Evolutionary conservation across 2,113 vertebrate genomes (phyloP).

Genomic region (Neofelis nebulosa): DNA sequence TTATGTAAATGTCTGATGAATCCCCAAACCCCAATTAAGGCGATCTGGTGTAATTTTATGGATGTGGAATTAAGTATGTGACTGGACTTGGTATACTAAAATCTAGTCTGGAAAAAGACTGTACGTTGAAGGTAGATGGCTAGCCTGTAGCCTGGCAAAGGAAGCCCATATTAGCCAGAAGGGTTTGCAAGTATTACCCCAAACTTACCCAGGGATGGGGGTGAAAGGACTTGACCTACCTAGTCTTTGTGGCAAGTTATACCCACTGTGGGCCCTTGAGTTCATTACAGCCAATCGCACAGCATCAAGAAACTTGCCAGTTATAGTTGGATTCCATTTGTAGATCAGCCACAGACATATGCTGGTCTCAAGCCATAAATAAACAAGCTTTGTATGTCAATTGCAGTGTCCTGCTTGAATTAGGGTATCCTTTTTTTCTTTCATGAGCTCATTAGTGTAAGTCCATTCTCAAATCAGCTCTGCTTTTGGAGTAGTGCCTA

Average conservation of each 20-base stretch:
- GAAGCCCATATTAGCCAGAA: neutral
- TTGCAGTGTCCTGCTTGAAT: neutral
- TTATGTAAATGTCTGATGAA: neutral
- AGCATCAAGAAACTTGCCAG: neutral
- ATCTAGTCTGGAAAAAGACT: neutral
- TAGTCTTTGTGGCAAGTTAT: neutral
- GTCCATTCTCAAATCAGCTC: neutral
- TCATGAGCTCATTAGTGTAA: neutral
- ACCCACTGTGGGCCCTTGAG: neutral
- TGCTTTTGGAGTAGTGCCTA: neutral
- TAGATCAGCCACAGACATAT: neutral
- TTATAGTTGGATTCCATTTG: neutral
- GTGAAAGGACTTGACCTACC: neutral
- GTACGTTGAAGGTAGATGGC: neutral
- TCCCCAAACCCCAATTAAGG: neutral
- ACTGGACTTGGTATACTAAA: neutral
- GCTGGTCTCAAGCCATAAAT: neutral
- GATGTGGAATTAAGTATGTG: neutral
- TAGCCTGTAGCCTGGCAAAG: neutral
- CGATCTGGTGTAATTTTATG: neutral
- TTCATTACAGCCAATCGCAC: neutral
- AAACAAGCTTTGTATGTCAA: neutral
- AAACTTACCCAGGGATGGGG: neutral
- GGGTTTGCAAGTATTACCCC: neutral
- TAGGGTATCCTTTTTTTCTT: neutral